These are phyloP conservation scores for Petromus typicus DNA, from an alignment of 2,113 vertebrate genomes.

Conservation along the genomic window DNA sequence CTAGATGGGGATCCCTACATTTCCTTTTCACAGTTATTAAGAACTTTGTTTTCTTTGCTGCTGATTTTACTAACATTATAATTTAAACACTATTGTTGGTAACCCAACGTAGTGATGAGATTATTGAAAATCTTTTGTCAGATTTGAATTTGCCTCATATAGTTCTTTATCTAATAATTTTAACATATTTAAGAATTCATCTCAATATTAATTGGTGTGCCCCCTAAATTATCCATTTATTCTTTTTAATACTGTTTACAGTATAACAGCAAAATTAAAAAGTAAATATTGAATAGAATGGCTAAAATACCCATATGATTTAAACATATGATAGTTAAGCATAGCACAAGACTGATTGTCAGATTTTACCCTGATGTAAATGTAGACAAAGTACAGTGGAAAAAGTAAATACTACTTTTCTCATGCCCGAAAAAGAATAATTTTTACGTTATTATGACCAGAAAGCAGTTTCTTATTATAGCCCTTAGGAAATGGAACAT, in stretches of 20 bases:
- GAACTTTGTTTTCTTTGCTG: background rate
- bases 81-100: background rate
- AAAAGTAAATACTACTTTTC: background rate
- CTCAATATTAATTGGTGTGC: background rate
- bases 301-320: background rate
- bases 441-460: constrained; percentile 8
- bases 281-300: background rate
- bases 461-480: background rate
- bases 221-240: background rate
- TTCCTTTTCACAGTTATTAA: constrained; percentile 19
- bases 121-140: constrained; percentile 6
- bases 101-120: background rate
- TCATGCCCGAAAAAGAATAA: constrained; percentile 13
- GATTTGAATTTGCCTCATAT: constrained; percentile 1
- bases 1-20: background rate
- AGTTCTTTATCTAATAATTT: background rate
- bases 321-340: background rate
- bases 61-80: constrained; percentile 16
- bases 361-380: background rate
- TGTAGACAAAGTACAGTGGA: background rate
- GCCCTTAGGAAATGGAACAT: background rate
- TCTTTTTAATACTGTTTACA: background rate
- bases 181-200: background rate
- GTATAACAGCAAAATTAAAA: constrained; percentile 22
- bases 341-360: background rate